Evolutionary conservation across 2,113 vertebrate genomes (phyloP), one percentile per base, ranked within the genome.

Genomic region (Leptodactylus fuscus): DNA sequence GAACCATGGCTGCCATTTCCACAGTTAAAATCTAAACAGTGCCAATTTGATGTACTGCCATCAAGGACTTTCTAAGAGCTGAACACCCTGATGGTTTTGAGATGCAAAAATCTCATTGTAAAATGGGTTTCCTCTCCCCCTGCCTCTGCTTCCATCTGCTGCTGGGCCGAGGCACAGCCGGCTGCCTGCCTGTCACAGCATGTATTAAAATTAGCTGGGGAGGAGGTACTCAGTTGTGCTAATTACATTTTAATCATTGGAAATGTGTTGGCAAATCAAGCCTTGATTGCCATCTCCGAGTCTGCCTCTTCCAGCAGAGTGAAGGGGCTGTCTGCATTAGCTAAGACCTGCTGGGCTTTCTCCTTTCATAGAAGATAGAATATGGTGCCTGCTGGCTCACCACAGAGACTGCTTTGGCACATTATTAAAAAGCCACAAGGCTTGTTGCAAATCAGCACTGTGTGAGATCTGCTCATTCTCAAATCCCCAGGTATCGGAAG

Each of bases 181-280:
- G 96, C 95, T 94, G 97, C 96, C 97, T 97, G 97, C 97, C 97
- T 97, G 96, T 98, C 98, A 97, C 98, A 98, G 97, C 96, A 94
- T 96, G 97, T 92, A 94, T 97, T 95, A 95, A 98, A 98, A 98
- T 98, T 98, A 99, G 97, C 97, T 96, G 94, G 97, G 98, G 97
- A 98, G 97, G 97, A 97, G 97, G 98, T 94, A 95, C 97, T 97
- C 96, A 96, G 97, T 98, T 96, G 97, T 96, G 97, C 98, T 98
- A 98, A 99, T 99, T 98, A 99, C 97, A 97, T 98, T 99, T 99
- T 99, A 99, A 99, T 99, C 98, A 99, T 98, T 99, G 96, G 96
- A 98, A 98, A 99, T 98, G 98, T 98, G 98, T 99, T 98, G 97
- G 98, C 97, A 98, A 99, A 99, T 99, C 97, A 98, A 98, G 96